Evolutionary conservation across 2,888 invertebrate species (phyloP).

Genomic region (Blera fallax): DNA sequence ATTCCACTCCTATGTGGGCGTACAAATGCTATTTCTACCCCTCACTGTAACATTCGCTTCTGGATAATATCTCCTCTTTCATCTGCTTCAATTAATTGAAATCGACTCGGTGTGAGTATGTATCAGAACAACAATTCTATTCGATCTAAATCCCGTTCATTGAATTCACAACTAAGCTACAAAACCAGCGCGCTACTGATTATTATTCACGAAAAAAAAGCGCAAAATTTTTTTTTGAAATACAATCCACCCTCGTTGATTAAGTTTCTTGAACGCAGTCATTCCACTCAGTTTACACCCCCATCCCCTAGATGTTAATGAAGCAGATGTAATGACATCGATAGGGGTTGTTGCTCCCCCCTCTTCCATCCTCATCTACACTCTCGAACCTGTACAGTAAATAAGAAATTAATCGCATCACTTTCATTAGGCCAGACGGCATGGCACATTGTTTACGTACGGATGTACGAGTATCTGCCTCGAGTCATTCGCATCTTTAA

Average conservation of each 20-base stretch:
- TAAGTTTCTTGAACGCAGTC: neutral
- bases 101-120: no score
- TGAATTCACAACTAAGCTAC: neutral
- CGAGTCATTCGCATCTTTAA: slow-evolving; percentile 8
- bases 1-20: no score
- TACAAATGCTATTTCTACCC: no score
- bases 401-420: slow-evolving; percentile 34
- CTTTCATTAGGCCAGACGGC: slow-evolving; percentile 3
- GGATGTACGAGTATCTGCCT: no score
- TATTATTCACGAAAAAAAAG: neutral
- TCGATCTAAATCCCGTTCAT: neutral
- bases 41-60: no score
- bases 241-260: neutral
- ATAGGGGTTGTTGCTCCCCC: neutral
- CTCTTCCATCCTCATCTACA: no score
- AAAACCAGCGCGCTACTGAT: neutral
- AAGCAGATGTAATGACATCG: slow-evolving; percentile 17
- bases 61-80: no score
- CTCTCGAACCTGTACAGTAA: neutral
- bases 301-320: neutral
- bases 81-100: no score
- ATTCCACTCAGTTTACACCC: neutral
- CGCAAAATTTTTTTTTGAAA: no score
- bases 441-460: slow-evolving; percentile 11
- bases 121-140: neutral